Evolutionary conservation across 2,113 vertebrate species (phyloP), one percentile per base, ranked within the genome.

Genomic region (Puffinus mauretanicus): DNA sequence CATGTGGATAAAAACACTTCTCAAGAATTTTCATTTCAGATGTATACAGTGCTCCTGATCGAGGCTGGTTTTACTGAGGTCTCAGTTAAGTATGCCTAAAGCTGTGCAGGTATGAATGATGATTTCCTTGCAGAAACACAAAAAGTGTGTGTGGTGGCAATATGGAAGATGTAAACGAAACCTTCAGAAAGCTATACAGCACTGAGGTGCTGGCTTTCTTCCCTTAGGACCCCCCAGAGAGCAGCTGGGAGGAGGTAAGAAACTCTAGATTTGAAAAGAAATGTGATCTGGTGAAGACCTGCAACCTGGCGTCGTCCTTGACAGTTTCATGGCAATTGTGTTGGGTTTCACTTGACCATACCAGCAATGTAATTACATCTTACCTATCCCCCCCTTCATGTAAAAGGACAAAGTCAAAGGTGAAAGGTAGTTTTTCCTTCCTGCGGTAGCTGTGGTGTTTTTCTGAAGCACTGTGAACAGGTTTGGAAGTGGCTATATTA

Each of bases 51-150:
- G 46, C 18, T 34, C 26, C 67, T 61, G 54, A 27, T 9, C 3
- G 8, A 58, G n/a, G 34, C 17, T 84, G 73, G 8, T 66, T 78
- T 78, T 47, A 58, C 22, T 65, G 80, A 73, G 42, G 13, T 49
- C 49, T 83, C 42, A 10, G 18, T 22, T 67, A 52, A 19, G 18
- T 54, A 9, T 25, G n/a, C 27, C 20, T 24, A 40, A 57, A 81
- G 24, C 29, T 49, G 16, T 44, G 20, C 26, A 42, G 40, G 34
- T 46, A 14, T 1, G 20, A 79, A 21, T 1, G 0, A 42, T 13
- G 3, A 24, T 57, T 80, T 87, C 65, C 36, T 83, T 78, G 15
- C 14, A 58, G 27, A 86, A 86, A 78, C 46, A 61, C 40, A 54
- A 3, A 3, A 60, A 66, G 15, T 10, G 25, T 38, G 38, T 75